Evolutionary conservation across 2,888 invertebrate species (phyloP).

Genomic region (Cephus nigrinus): DNA sequence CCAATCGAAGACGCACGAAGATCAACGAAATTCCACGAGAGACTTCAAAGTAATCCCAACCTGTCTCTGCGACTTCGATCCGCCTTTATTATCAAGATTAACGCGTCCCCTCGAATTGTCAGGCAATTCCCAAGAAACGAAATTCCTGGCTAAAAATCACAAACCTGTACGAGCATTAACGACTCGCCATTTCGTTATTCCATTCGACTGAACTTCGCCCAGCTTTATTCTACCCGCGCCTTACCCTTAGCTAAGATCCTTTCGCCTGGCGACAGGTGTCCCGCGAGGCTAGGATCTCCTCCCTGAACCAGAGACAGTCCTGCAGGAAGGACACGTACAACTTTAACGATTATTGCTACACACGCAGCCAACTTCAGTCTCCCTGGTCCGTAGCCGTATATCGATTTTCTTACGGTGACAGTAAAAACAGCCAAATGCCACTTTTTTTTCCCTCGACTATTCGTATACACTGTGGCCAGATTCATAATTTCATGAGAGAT

Average conservation of each 20-base stretch:
- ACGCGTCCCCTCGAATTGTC: background rate
- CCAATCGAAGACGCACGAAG: background rate
- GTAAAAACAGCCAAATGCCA: background rate
- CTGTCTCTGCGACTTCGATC: background rate
- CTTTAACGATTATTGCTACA: slow-evolving; percentile 13
- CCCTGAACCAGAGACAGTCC: background rate
- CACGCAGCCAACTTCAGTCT: background rate
- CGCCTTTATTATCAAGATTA: background rate
- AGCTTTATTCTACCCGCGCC: background rate
- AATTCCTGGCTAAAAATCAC: background rate
- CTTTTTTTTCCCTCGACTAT: background rate
- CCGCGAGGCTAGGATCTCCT: background rate
- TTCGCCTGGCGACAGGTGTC: background rate
- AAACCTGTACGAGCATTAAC: background rate
- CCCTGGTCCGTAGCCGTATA: background rate
- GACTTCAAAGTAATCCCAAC: background rate
- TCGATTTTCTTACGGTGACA: background rate
- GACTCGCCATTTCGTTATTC: background rate
- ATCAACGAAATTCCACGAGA: background rate
- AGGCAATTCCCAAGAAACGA: background rate
- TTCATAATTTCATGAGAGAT: background rate
- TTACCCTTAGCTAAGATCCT: background rate
- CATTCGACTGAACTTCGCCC: background rate
- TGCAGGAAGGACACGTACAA: background rate
- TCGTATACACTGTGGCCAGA: background rate